Evolutionary conservation across 2,888 invertebrate species (phyloP).

Genomic region (Cephus runcator): DNA sequence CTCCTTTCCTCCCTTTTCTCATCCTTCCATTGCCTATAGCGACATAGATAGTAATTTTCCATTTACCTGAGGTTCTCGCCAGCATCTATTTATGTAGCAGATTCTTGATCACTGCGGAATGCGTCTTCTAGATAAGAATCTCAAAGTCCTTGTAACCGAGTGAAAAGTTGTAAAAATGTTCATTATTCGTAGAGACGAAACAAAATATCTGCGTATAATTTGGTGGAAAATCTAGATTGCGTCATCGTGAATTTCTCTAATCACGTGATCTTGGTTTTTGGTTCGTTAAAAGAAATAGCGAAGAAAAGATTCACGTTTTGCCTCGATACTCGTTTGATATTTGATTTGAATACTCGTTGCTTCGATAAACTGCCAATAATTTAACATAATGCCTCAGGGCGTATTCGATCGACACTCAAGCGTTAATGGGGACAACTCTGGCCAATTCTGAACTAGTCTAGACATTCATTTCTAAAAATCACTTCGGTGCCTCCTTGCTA

Average conservation of each 20-base stretch:
- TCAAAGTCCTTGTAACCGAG: background rate
- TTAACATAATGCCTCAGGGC: background rate
- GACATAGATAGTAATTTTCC: background rate
- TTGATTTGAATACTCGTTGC: background rate
- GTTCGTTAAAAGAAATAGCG: background rate
- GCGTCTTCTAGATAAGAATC: background rate
- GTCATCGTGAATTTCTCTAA: background rate
- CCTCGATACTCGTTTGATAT: too few relatives aligned
- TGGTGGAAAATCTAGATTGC: background rate
- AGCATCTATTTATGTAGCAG: background rate
- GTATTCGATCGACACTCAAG: too few relatives aligned
- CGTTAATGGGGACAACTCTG: too few relatives aligned
- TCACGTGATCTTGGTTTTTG: too few relatives aligned
- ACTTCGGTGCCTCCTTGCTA: too few relatives aligned
- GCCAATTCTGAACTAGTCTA: too few relatives aligned
- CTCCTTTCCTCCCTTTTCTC: background rate
- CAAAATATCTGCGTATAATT: background rate
- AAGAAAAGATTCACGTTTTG: background rate
- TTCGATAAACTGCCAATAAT: background rate
- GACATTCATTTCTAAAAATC: too few relatives aligned
- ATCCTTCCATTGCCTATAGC: background rate
- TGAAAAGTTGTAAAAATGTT: background rate
- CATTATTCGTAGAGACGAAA: background rate
- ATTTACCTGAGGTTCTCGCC: background rate
- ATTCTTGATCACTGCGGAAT: background rate